Conservation (phyloP, 2,113 vertebrate species). For the Oplegnathus fasciatus region DNA sequence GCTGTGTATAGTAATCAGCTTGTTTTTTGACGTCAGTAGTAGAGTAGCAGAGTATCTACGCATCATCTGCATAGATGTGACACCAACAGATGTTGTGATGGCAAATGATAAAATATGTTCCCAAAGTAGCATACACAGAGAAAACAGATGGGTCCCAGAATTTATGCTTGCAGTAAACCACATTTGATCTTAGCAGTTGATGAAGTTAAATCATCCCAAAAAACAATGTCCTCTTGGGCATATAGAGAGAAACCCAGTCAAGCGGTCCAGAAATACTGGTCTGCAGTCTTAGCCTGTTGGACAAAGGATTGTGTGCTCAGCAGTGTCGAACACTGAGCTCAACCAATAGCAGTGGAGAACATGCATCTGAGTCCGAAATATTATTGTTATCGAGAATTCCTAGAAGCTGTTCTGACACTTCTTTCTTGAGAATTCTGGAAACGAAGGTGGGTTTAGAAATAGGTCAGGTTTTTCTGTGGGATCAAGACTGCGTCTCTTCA, state of each 20-base stretch:
- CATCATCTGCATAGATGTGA: not conserved
- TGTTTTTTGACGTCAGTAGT: not conserved
- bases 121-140: not conserved
- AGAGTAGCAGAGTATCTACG: not conserved
- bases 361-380: not conserved
- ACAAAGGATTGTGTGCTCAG: not conserved
- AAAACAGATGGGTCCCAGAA: not conserved
- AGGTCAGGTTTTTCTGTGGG: not conserved
- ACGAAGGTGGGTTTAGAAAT: not conserved
- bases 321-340: not conserved
- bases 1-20: not conserved
- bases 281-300: not conserved
- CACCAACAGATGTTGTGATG: not conserved
- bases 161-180: not conserved
- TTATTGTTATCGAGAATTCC: not conserved
- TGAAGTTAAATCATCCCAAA: not conserved
- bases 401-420: not conserved
- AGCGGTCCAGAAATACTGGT: not conserved
- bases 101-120: not conserved
- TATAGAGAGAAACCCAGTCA: not conserved
- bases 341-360: not conserved
- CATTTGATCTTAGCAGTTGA: not conserved
- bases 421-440: not conserved
- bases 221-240: not conserved
- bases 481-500: not conserved